These are phyloP conservation scores for Lycodopsis pacificus DNA, from an alignment of 2,797 vertebrate genomes.

Conservation along the genomic window DNA sequence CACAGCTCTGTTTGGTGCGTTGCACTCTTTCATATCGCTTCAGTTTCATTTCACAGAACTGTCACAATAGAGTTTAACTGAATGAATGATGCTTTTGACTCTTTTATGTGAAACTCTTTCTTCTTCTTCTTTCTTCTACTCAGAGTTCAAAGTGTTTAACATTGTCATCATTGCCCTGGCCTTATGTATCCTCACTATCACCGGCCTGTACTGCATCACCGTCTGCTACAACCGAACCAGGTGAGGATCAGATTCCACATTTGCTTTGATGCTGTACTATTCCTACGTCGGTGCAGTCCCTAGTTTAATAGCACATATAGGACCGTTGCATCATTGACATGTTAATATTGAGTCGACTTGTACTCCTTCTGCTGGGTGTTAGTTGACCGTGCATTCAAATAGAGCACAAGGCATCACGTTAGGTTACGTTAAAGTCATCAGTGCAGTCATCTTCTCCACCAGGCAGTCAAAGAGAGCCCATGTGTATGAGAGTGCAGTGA, in stretches of 20 bases:
- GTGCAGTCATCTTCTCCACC: constrained; percentile 30
- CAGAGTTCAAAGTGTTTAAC: constrained; percentile 81
- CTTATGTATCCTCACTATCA: constrained; percentile 71
- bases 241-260: constrained; percentile 52
- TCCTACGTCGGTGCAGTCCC: neutral
- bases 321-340: neutral
- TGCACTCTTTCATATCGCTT: neutral
- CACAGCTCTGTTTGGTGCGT: constrained; percentile 70
- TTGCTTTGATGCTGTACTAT: neutral
- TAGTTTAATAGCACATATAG: neutral
- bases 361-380: neutral
- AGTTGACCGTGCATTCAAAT: neutral
- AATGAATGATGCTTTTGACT: neutral
- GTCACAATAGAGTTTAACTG: neutral
- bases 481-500: constrained; percentile 78
- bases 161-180: constrained; percentile 73
- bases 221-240: constrained; percentile 78
- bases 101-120: neutral
- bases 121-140: neutral
- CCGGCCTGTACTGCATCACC: constrained; percentile 72
- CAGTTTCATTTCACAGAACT: neutral
- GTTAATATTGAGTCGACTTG: neutral
- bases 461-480: constrained; percentile 76
- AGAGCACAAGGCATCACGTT: neutral
- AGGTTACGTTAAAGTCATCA: neutral